Conservation (phyloP, 2,888 invertebrate genomes). For the Eugnorisma glareosa region DNA sequence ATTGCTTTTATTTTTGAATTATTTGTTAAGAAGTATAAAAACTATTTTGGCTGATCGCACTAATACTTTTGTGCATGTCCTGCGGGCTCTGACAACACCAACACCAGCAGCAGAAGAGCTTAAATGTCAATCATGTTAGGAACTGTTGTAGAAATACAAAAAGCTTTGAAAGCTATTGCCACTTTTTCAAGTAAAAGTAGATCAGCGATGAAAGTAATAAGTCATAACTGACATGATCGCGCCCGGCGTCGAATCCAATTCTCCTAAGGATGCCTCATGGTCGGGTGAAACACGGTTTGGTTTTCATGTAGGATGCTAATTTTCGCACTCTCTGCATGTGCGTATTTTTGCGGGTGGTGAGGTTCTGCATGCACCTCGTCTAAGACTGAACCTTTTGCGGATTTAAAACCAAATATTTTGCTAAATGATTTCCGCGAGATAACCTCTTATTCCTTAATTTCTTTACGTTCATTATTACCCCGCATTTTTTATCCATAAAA, state of each 20-base stretch:
- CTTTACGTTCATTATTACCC: too few relatives aligned
- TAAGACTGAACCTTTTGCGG: too few relatives aligned
- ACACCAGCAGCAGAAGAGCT: background rate
- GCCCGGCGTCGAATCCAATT: background rate
- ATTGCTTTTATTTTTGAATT: conserved; percentile 51
- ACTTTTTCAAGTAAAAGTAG: background rate
- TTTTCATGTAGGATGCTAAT: background rate
- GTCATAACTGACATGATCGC: background rate
- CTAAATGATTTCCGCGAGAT: too few relatives aligned
- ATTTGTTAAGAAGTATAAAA: background rate
- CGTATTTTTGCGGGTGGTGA: too few relatives aligned
- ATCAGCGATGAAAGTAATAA: background rate
- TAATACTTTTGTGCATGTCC: background rate
- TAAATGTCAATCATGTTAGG: background rate
- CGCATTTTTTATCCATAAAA: too few relatives aligned
- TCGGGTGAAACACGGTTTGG: background rate
- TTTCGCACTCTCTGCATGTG: background rate
- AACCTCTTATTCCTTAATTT: too few relatives aligned
- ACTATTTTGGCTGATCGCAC: background rate
- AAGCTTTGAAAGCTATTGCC: background rate
- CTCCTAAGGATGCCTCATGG: background rate
- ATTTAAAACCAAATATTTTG: too few relatives aligned
- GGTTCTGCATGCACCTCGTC: too few relatives aligned
- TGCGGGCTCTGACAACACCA: background rate
- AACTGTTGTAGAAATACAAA: background rate